Base-by-base conservation (phyloP, 2,113 vertebrate species). In the Polypterus bichir region DNA sequence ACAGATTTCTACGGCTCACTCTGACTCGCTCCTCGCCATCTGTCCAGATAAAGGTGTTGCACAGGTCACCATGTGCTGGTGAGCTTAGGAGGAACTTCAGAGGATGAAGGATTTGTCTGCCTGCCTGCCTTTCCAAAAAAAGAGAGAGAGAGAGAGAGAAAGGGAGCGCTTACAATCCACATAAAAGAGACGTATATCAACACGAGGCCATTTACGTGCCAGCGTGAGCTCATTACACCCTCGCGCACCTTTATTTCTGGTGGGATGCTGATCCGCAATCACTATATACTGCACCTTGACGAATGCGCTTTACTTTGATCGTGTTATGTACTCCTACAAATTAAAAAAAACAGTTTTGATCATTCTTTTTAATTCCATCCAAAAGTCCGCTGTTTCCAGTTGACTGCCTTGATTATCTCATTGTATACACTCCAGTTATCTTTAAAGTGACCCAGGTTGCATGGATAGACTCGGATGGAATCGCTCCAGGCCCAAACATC, bases 11-110 rank as follows among this genome's bases (percentile, higher is more conserved):
- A 79, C 79, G 73, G 80, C 79, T 86, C 83, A 78, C 81, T 83
- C 85, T 76, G 82, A 78, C 88, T 88, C 76, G 79, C 79, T 79
- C 81, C 53, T 74, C 74, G 68, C 92, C 92, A 96, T 92, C 90
- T 95, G 90, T 87, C 85, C 83, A 73, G 70, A 70, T 84, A 83
- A 92, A 93, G 92, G 90, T 89, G 89, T 77, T 83, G 84, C 81
- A 73, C 86, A 87, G 88, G 88, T 92, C 87, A 88, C 74, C 77
- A 81, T 76, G 70, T 61, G 71, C 71, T 78, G 70, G 72, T 69
- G 69, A 70, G 76, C 76, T 76, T 68, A 47, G 68, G 66, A 81
- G 60, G 61, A 59, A 63, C 59, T 63, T 60, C 60, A 59, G 55
- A 55, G 61, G 59, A 59, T 49, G 52, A 59, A 9, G 47, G 47